A percentile compares a stretch with the other conserved stretches of the same genome.
phyloP scores from a whole-genome alignment of 2,113 vertebrate species.

The Piliocolobus tephrosceles region DNA sequence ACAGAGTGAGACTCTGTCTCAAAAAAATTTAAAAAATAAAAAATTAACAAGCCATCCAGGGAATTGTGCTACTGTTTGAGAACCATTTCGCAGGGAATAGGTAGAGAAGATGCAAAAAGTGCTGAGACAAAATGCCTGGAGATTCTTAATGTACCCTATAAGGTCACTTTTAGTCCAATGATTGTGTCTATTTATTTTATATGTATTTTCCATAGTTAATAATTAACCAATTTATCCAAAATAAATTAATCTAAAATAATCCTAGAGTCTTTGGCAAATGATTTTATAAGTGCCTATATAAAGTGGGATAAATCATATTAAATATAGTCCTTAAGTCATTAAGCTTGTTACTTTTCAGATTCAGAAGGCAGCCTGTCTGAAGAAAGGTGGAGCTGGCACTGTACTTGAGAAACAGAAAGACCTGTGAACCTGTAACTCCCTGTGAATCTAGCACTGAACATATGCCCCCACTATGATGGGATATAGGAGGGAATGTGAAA shows the following conservation, averaged over 20 bases:
- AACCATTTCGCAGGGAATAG: not conserved
- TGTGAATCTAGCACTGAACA: not conserved
- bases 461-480: not conserved
- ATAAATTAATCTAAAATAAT: not conserved
- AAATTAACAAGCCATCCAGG: not conserved
- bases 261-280: not conserved
- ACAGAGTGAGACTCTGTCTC: too few relatives aligned
- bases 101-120: not conserved
- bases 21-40: too few relatives aligned
- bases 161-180: not conserved
- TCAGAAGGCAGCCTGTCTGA: not conserved
- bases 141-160: not conserved
- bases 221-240: not conserved
- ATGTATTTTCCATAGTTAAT: constrained; percentile 6
- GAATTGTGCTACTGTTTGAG: not conserved
- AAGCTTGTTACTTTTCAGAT: not conserved
- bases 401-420: not conserved
- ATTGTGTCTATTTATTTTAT: not conserved
- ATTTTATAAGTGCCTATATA: not conserved
- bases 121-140: not conserved
- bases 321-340: not conserved
- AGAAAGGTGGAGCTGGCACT: not conserved
- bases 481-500: not conserved
- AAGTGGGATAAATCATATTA: not conserved
- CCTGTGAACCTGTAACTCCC: not conserved